Evolutionary conservation across 2,113 vertebrate species (phyloP).

Genomic region (Strigops habroptila): DNA sequence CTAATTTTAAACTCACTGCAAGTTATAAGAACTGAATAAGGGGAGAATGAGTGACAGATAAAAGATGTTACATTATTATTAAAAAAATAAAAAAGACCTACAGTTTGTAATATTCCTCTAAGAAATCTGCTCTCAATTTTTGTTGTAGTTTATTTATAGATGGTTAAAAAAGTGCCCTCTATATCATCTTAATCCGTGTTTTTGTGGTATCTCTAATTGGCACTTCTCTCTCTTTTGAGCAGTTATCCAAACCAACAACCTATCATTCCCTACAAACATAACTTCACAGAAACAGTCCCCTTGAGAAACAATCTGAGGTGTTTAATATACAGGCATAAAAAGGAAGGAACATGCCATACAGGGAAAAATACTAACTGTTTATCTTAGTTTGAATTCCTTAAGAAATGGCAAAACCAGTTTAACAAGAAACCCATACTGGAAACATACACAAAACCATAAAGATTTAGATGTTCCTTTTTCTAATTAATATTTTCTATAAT

Average conservation of each 20-base stretch:
- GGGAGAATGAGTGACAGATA: background rate
- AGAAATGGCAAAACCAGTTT: background rate
- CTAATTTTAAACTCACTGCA: constrained; percentile 18
- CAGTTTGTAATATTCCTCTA: background rate
- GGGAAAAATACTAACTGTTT: rapidly evolving
- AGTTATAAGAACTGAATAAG: background rate
- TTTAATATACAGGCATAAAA: background rate
- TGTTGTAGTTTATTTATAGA: background rate
- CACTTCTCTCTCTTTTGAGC: background rate
- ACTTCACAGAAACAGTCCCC: background rate
- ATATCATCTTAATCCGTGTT: background rate
- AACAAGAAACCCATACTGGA: background rate
- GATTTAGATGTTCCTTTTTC: background rate
- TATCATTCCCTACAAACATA: background rate
- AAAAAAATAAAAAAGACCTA: background rate
- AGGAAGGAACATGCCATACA: background rate
- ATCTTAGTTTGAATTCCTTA: background rate
- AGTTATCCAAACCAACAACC: background rate
- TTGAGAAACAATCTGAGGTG: background rate
- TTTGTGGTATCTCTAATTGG: background rate
- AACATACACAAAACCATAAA: background rate
- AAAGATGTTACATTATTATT: background rate
- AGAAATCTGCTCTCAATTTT: background rate
- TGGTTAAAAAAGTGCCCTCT: background rate
- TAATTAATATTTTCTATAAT: background rate